A percentile compares a stretch with the other conserved stretches of the same genome.
phyloP scores from a whole-genome alignment of 2,888 invertebrate genomes.

The Spodoptera littoralis region DNA sequence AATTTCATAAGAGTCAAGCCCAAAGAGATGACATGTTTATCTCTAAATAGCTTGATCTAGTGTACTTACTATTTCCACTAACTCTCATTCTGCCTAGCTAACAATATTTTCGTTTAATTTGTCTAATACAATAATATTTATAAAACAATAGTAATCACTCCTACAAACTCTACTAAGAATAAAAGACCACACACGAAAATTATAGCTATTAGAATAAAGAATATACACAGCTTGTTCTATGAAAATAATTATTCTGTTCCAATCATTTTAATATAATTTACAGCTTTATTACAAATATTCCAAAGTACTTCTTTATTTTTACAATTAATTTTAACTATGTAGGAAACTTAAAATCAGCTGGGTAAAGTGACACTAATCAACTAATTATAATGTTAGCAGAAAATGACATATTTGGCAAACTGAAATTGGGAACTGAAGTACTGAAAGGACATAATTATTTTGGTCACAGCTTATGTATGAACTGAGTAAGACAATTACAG shows the following conservation, averaged over 20 bases:
- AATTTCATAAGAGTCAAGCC: constrained; percentile 67
- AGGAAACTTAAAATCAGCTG: not conserved
- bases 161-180: too few species aligned
- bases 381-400: constrained; percentile 1
- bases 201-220: too few species aligned
- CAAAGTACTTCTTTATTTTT: constrained; percentile 19
- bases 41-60: constrained; percentile 16
- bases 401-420: constrained; percentile 20
- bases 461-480: constrained; percentile 31
- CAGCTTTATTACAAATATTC: constrained; percentile 21
- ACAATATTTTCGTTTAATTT: constrained; percentile 1
- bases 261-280: constrained; percentile 11
- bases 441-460: constrained; percentile 28
- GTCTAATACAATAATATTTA: not conserved
- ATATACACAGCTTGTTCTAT: too few species aligned
- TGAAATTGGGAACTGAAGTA: constrained; percentile 11
- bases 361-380: constrained; percentile 13
- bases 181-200: too few species aligned
- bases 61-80: constrained; percentile 26
- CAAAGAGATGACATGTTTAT: constrained; percentile 68
- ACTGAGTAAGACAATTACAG: constrained; percentile 18
- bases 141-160: not conserved
- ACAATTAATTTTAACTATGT: not conserved
- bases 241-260: too few species aligned
- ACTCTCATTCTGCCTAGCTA: constrained; percentile 21